Evolutionary conservation across 2,888 invertebrate species (phyloP), one percentile per base, ranked within the genome.

Genomic region (Holacanthella duospinosa): DNA sequence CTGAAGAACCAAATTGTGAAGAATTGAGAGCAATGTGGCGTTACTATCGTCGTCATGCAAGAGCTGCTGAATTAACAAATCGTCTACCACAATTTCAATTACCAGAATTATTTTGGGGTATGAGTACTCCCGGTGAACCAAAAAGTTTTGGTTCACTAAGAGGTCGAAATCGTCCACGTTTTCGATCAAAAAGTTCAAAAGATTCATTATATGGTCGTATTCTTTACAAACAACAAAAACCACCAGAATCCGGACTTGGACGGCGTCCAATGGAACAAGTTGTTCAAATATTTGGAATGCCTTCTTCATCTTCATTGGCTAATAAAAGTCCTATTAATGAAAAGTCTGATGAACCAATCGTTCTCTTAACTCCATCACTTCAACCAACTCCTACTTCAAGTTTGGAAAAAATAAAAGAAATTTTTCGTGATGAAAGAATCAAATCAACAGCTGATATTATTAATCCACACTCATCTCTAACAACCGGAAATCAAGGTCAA

Each of bases 1-100:
- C 79, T 24, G 82, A 83, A 43, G 92, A 92, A 75, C 92, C 92
- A 0, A 85, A 85, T 60, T 93, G 93, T 77, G 89, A 91, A 71
- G 88, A 92, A 75, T 81, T 93, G 58, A 85, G 90, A 65, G 88
- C 88, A 12, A 92, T 93, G 90, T 93, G 92, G 93, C 85, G 87
- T 77, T 89, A 90, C 79, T 91, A 89, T 21, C 90, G 90, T 78
- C 79, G 92, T 64, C 91, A 92, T 79, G 89, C 89, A 58, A 82
- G 91, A 44, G 87, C 90, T 3, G 87, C 90, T 4, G 90, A 91
- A 78, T 85, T 88, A 69, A 88, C 89, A 75, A 92, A 91, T 77
- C 89, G 90, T 79, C 86, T 91, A 72, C 89, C 87, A 68, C 85
- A 86, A 65, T 25, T 59, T 44, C 25, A 29, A 75, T 2, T 74